Conservation (phyloP, 2,113 vertebrate species). For the Melanotaenia duboulayi region DNA sequence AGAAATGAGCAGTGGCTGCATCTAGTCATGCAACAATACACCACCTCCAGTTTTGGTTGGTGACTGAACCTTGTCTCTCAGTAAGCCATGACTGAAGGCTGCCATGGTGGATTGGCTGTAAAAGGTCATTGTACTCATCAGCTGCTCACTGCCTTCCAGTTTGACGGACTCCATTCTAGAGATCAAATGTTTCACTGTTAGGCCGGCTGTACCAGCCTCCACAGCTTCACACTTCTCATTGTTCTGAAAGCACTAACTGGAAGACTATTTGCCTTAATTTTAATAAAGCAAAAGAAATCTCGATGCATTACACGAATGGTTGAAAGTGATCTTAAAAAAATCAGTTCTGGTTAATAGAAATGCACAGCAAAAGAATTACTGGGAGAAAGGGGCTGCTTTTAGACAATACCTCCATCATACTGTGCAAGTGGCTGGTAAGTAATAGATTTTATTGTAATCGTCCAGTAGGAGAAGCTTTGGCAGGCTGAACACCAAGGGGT, state of each 20-base stretch:
- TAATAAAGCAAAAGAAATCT: conserved; percentile 15
- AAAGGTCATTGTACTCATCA: conserved; percentile 75
- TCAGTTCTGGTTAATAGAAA: conserved; percentile 14
- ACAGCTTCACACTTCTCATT: background rate
- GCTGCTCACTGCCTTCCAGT: conserved; percentile 60
- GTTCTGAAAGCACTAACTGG: conserved; percentile 27
- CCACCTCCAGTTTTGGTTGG: conserved; percentile 43
- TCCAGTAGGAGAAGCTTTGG: conserved; percentile 25
- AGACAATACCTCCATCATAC: background rate
- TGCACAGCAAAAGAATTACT: conserved; percentile 2
- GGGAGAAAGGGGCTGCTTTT: conserved; percentile 10
- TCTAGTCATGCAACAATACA: conserved; percentile 47
- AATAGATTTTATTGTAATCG: conserved; percentile 23
- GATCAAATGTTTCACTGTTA: conserved; percentile 65
- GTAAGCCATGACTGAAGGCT: conserved; percentile 65
- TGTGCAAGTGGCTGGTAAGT: conserved; percentile 14
- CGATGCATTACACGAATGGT: conserved; percentile 12
- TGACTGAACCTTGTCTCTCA: conserved; percentile 52
- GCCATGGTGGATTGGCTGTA: conserved; percentile 56
- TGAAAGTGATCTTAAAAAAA: conserved; percentile 17
- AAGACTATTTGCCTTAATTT: conserved; percentile 27
- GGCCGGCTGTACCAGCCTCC: conserved; percentile 30
- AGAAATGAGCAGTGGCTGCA: conserved; percentile 52
- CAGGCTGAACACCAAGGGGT: conserved; percentile 21
- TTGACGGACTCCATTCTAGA: conserved; percentile 68